Base-by-base conservation (phyloP, 30 jellyfish, hydroid and myxozoan genomes). In the Turritopsis dohrnii region DNA sequence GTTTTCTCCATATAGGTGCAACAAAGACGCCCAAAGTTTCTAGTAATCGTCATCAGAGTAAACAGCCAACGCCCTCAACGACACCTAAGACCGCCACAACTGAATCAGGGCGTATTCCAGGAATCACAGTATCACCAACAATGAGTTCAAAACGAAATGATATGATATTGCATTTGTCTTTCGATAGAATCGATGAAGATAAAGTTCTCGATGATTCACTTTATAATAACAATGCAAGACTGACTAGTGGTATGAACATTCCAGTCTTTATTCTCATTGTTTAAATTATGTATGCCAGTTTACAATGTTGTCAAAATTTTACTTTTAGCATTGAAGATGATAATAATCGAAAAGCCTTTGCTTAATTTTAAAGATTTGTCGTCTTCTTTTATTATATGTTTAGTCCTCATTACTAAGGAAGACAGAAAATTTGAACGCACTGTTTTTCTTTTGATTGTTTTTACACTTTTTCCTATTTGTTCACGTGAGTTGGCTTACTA, bases 111-210 rank as follows among this genome's bases (percentile, higher is more conserved):
- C 91, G 22, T 22, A 29, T 16, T 26, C 87, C 87, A 0, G 87
- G 83, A 8, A 30, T 90, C 20, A 92, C 98, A 21, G 84, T 83
- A 71, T 93, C 96, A 21, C 98, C 98, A 30, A 88, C 91, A 5
- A 80, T 93, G 52, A 93, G 95, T 69, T 72, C 87, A 41, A 77
- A 90, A 19, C 89, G 90, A 22, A 88, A 94, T 19, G 96, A 82
- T 72, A 82, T 93, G 94, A 93, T 84, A 20, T 82, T 88, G 25
- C 98, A 93, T 81, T 71, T 88, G 60, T 71, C 98, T 18, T 93
- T 93, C 87, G 98, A 93, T 71, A 86, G 87, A 80, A 85, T 93
- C 54, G 95, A 93, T 66, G 98, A 93, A 85, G 92, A 93, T 60
- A 66, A 82, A 83, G 89, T 93, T 21, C 29, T 86, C 25, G 98